Evolutionary conservation across 2,797 vertebrate species (phyloP).

Genomic region (Parauchenoglanis punctatus): DNA sequence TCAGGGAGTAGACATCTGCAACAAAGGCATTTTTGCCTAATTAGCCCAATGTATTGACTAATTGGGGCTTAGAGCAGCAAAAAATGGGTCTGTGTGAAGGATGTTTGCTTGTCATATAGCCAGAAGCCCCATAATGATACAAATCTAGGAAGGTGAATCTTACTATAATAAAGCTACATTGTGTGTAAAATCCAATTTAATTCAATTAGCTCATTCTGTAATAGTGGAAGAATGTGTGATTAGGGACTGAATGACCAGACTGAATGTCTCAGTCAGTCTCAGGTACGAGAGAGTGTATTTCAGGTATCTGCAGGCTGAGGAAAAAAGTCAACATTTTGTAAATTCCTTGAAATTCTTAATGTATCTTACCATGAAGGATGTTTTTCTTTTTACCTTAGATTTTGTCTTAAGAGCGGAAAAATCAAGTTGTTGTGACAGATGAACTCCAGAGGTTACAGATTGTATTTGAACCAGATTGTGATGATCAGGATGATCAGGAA

Average conservation of each 20-base stretch:
- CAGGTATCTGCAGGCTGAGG: not conserved
- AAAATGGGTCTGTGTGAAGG: constrained; percentile 51
- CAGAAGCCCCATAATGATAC: constrained; percentile 31
- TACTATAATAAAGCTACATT: constrained; percentile 29
- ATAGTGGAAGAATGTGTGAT: constrained; percentile 33
- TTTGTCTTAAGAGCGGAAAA: not conserved
- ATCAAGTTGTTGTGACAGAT: not conserved
- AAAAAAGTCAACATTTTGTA: not conserved
- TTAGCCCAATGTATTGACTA: constrained; percentile 73
- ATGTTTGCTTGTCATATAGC: constrained; percentile 45
- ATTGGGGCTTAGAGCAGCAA: constrained; percentile 68
- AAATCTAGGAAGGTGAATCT: constrained; percentile 38
- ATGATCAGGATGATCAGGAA: not conserved
- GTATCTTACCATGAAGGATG: not conserved
- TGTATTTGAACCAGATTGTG: not conserved
- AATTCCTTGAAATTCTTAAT: not conserved
- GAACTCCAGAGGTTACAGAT: not conserved
- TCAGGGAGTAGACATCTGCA: constrained; percentile 66
- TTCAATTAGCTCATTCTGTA: constrained; percentile 48
- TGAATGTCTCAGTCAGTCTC: not conserved
- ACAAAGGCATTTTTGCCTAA: constrained; percentile 73
- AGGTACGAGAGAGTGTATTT: not conserved
- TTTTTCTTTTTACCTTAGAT: not conserved
- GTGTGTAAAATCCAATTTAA: constrained; percentile 40
- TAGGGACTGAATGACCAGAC: constrained; percentile 23